These are phyloP conservation scores for Brachyhypopomus occidentalis DNA, from an alignment of 2,113 vertebrate genomes.

Conservation along the genomic window DNA sequence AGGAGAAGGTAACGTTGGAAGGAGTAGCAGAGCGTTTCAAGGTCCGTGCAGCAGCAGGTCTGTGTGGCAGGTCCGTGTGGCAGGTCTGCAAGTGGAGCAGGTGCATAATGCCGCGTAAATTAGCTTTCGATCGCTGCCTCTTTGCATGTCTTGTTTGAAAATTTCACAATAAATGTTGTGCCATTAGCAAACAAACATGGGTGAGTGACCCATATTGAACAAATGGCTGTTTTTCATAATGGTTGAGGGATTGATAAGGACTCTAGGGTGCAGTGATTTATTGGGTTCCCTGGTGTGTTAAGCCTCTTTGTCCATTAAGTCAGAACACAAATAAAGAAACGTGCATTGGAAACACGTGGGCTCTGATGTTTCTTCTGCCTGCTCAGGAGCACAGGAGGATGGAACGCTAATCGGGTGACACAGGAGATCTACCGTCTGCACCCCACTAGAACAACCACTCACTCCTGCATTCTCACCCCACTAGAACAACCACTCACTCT, in stretches of 20 bases:
- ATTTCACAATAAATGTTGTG: conserved; percentile 42
- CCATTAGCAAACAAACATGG: conserved; percentile 43
- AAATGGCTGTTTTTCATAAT: conserved; percentile 51
- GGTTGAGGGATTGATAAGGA: conserved; percentile 49
- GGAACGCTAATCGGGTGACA: conserved; percentile 71
- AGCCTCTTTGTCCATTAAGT: conserved; percentile 50
- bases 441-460: conserved; percentile 54
- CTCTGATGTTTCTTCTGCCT: too few relatives aligned
- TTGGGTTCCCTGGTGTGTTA: conserved; percentile 43
- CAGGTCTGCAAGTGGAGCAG: conserved; percentile 29
- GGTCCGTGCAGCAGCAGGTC: conserved; percentile 26
- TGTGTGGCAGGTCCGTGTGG: background rate
- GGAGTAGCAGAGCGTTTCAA: conserved; percentile 10
- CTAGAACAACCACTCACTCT: too few relatives aligned
- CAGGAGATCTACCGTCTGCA: conserved; percentile 65
- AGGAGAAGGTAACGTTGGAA: background rate
- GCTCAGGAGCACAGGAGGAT: conserved; percentile 57
- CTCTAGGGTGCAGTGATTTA: conserved; percentile 55
- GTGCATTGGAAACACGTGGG: conserved; percentile 41
- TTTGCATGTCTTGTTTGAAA: conserved; percentile 44
- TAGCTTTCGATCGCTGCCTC: conserved; percentile 38
- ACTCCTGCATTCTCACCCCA: too few relatives aligned
- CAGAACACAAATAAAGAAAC: conserved; percentile 54
- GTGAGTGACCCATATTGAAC: conserved; percentile 44
- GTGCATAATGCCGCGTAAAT: conserved; percentile 44